Evolutionary conservation across 2,113 vertebrate species (phyloP).

Genomic region (Dipodomys merriami): DNA sequence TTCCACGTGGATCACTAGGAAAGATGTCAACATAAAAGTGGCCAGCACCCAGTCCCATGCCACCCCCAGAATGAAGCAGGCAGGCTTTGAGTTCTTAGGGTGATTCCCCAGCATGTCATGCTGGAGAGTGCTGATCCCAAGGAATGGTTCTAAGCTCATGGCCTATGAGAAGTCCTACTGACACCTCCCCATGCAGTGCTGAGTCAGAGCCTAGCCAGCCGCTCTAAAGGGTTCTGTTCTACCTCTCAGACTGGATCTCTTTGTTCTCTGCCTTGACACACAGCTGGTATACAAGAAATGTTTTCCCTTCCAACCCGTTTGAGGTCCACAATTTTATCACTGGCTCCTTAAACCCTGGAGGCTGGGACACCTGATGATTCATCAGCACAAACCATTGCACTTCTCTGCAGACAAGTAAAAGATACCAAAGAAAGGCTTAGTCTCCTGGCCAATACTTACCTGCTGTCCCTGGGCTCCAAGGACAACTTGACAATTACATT

Average conservation of each 20-base stretch:
- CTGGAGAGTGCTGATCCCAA: neutral
- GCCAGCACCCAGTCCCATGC: neutral
- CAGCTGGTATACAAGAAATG: neutral
- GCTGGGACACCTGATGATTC: neutral
- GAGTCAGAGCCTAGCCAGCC: fast-evolving
- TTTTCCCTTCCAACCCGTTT: neutral
- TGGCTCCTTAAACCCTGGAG: neutral
- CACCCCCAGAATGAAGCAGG: too few species aligned
- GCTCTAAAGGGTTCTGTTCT: neutral
- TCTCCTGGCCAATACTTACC: neutral
- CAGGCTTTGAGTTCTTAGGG: neutral
- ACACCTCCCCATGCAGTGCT: fast-evolving
- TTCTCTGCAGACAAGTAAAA: neutral
- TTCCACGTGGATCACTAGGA: neutral
- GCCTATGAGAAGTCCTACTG: neutral
- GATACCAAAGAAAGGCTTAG: neutral
- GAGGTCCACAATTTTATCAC: neutral
- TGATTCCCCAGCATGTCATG: neutral
- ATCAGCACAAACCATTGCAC: neutral
- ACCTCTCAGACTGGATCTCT: neutral
- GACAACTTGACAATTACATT: neutral
- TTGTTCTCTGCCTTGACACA: neutral
- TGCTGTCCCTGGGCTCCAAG: too few species aligned
- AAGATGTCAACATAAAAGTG: neutral
- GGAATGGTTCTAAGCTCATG: neutral